A percentile compares a stretch with the other conserved stretches of the same genome.
Conservation (phyloP, 2,888 invertebrate genomes). For the Leptopilina drosophilae region DNA sequence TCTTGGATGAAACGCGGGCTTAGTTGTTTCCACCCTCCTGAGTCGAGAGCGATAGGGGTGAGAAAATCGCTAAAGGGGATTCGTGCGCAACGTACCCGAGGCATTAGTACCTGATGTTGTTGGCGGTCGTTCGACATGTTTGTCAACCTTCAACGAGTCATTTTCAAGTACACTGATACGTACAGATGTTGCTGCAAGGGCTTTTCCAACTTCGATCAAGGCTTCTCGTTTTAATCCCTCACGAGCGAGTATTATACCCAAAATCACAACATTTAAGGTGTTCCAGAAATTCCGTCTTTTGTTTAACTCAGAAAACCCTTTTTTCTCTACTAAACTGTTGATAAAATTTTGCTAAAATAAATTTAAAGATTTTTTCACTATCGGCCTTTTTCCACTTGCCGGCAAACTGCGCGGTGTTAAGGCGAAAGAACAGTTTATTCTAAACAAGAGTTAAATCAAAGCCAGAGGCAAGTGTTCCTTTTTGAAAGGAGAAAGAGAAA, state of each 20-base stretch:
- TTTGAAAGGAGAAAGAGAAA: background rate
- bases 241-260: no score
- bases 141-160: constrained; percentile 37
- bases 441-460: constrained; percentile 1
- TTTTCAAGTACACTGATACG: constrained; percentile 25
- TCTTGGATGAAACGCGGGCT: constrained; percentile 6
- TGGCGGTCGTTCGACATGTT: constrained; percentile 32
- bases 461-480: background rate
- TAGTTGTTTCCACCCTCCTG: constrained; percentile 49
- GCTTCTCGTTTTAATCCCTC: background rate
- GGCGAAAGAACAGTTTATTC: background rate
- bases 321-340: no score
- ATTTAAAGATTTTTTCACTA: no score
- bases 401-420: no score
- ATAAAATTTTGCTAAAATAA: no score
- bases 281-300: no score
- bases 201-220: constrained; percentile 19
- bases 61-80: constrained; percentile 62
- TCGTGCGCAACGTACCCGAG: constrained; percentile 28
- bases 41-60: constrained; percentile 56
- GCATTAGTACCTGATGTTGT: constrained; percentile 42
- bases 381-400: no score
- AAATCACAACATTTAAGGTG: no score
- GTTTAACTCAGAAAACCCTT: no score
- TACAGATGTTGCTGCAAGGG: constrained; percentile 23